phyloP scores from a whole-genome alignment of 2,888 invertebrate species.

The Plebejus argus region DNA sequence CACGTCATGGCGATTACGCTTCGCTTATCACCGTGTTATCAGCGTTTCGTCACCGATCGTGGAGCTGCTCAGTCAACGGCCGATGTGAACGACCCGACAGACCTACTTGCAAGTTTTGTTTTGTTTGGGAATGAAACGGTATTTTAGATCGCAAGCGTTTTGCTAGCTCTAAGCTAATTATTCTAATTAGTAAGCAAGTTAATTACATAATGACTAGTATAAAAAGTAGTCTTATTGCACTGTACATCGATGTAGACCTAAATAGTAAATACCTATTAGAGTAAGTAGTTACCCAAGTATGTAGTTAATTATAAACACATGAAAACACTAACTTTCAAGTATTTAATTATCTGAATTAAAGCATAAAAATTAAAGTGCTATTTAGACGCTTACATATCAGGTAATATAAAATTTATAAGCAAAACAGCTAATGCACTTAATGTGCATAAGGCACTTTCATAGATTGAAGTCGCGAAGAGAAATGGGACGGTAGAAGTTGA shows the following conservation, averaged over 20 bases:
- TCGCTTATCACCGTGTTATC: constrained; percentile 15
- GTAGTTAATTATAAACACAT: not conserved
- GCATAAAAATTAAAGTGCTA: not conserved
- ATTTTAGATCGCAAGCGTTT: not conserved
- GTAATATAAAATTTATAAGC: not conserved
- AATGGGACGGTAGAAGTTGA: not conserved
- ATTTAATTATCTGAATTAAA: not conserved
- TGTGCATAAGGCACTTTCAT: not conserved
- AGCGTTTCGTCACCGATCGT: not conserved
- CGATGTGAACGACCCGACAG: constrained; percentile 33
- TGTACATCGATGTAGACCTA: not conserved
- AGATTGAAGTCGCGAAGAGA: not conserved
- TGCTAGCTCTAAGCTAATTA: not conserved
- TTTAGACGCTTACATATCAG: not conserved
- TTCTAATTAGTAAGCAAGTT: not conserved
- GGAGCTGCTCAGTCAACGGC: not conserved
- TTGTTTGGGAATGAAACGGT: not conserved
- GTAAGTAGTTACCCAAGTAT: too few species aligned
- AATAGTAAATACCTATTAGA: not conserved
- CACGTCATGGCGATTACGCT: not conserved
- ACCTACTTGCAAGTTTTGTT: not conserved
- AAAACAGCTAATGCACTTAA: not conserved
- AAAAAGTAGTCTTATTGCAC: not conserved
- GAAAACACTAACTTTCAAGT: not conserved
- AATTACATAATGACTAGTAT: not conserved